Evolutionary conservation across 2,888 invertebrate genomes (phyloP), one percentile per base, ranked within the genome.

Genomic region (Lasioglossum lativentre): DNA sequence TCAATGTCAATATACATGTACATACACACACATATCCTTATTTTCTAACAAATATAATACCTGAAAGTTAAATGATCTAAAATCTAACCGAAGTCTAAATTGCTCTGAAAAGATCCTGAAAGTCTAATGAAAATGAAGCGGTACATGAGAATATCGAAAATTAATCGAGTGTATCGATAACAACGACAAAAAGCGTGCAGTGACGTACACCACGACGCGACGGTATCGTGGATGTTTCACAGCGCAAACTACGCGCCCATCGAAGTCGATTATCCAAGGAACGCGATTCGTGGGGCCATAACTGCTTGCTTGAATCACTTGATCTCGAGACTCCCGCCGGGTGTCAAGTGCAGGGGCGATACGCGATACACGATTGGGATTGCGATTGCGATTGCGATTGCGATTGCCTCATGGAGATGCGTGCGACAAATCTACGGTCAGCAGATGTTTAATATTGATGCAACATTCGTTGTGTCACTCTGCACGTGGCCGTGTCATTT

Each of bases 271-370:
- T 72, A 86, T 77, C 75, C 80, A 59, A 47, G 81, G 83, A 86
- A 86, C 66, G 80, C 74, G 78, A 78, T 86, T 78, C 76, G 45
- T 47, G 63, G 76, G 52, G 34, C 75, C 78, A 80, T 81, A 81
- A 86, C 79, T 81, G 83, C 86, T 87, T 81, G 83, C 86, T 87
- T 79, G 86, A 87, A 86, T 81, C 81, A 82, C 81, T 87, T 87
- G 87, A 87, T 87, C 84, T 77, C 77, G 75, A 83, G 83, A 16
- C 81, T 76, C 80, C 56, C 76, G 76, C 14, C 52, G 82, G 71
- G 83, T 86, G 87, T 87, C 87, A 87, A 87, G 87, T 86, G 76
- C 87, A 83, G 34, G 83, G 75, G 87, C 73, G 74, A 87, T 82
- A 78, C 72, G 47, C 78, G 66, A 66, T 23, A n/a, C 10, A 34